A percentile compares a stretch with the other conserved stretches of the same genome.
Conservation (phyloP, 37 sponge, comb jelly and placozoan genomes). For the Lycopodina hypogea region DNA sequence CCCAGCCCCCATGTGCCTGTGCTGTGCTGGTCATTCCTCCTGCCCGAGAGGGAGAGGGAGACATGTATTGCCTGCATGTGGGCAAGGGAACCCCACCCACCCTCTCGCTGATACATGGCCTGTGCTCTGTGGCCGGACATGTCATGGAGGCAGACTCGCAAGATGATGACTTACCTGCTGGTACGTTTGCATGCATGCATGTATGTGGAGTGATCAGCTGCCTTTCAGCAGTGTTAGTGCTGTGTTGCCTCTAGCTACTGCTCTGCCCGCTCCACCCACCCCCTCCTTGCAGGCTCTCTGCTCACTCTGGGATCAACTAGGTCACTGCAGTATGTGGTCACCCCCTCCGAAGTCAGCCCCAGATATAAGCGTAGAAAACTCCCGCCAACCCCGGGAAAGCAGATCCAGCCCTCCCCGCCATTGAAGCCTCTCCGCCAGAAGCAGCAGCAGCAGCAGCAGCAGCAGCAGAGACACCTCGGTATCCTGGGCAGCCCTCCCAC, state of each 20-base stretch:
- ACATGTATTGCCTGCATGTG: not conserved
- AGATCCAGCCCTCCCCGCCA: not conserved
- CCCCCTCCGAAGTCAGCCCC: not conserved
- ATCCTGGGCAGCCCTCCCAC: not conserved
- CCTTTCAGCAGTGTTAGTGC: too few relatives aligned
- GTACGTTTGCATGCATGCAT: not conserved
- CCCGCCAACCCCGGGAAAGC: conserved; percentile 27
- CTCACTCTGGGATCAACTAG: conserved; percentile 5
- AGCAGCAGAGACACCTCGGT: too few relatives aligned
- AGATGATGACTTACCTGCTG: not conserved
- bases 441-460: not conserved
- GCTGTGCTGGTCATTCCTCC: not conserved
- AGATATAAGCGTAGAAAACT: not conserved
- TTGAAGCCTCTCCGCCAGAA: conserved; percentile 12
- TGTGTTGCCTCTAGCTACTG: not conserved
- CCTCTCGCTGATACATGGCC: not conserved
- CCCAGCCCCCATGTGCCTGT: not conserved
- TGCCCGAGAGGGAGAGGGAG: not conserved
- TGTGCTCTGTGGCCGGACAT: not conserved
- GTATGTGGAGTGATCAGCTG: too few relatives aligned
- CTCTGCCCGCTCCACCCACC: not conserved
- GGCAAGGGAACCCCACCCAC: not conserved
- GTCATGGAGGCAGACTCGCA: not conserved
- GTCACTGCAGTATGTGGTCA: conserved; percentile 3
- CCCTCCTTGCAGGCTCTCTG: conserved; percentile 3